Conservation (phyloP, 2,888 invertebrate species). For the Timema cristinae region DNA sequence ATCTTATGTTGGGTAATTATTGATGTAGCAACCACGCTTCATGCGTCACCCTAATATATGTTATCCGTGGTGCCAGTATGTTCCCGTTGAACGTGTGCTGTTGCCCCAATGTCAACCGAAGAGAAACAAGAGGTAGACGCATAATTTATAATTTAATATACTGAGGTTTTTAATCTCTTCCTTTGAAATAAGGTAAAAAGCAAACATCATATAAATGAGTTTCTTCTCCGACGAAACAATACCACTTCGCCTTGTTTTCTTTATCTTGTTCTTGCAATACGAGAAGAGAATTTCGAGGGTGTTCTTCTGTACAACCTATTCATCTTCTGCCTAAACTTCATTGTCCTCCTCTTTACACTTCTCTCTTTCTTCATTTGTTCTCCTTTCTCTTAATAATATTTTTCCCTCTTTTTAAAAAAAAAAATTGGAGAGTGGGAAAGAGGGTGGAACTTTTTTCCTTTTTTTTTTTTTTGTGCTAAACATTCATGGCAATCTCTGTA, state of each 20-base stretch:
- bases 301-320: background rate
- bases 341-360: slow-evolving; percentile 21
- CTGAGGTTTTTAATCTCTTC: slow-evolving; percentile 1
- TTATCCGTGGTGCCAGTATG: no score
- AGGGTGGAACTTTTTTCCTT: no score
- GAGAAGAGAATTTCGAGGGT: no score
- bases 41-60: no score
- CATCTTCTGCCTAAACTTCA: slow-evolving; percentile 24
- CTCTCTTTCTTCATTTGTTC: slow-evolving; percentile 19
- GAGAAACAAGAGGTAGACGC: no score
- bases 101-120: no score
- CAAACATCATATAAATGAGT: slow-evolving; percentile 11
- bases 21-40: no score
- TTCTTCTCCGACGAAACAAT: slow-evolving; percentile 17
- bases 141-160: no score
- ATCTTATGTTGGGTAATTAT: no score
- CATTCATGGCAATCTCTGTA: slow-evolving; percentile 22
- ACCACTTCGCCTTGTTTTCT: background rate
- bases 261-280: no score
- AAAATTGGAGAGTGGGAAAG: no score
- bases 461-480: slow-evolving; percentile 16
- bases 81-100: no score
- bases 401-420: slow-evolving; percentile 14
- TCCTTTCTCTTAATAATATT: slow-evolving; percentile 21
- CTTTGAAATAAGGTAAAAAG: slow-evolving; percentile 9